Evolutionary conservation across 1,140 invertebrate species (phyloP), one percentile per base, ranked within the genome.

Genomic region (Orius laevigatus): DNA sequence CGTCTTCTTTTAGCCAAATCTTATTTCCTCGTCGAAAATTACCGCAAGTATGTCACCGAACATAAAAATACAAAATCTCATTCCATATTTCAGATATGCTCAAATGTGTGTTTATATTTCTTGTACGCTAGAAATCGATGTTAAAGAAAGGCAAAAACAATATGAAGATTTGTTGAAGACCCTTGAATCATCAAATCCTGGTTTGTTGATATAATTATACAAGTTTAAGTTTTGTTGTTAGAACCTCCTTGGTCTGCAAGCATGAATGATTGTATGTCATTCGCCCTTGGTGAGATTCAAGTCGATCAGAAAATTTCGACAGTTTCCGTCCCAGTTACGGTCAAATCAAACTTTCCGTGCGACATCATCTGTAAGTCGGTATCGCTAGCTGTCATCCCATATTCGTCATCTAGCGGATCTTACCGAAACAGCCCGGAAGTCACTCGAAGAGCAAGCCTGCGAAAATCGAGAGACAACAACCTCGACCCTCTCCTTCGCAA

Each of bases 1-100:
- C 72, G 84, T 50, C 63, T 88, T 3, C 78, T 91, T 57, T 66
- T 95, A n/a, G 84, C 86, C 0, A 72, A 81, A 41, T 92, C 87
- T 58, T 90, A 90, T 57, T 74, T 77, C 50, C 74, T 78, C 55
- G 79, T 86, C 66, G 72, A 74, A 3, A 84, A 92, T 60, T 67
- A 67, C 38, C 73, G 81, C 52, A 69, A 66, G 66, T 71, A 62
- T 49, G 41, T 25, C 8, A 4, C 25, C 59, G 42, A 48, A 20
- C 34, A 4, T 25, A 4, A 4, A 25, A 25, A 25, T 25, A 3
- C 3, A 25, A 25, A 25, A 25, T 25, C 47, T 46, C 36, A 46
- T 52, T 36, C 11, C n/a, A 34, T 45, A 9, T 38, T 48, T 46
- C 39, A 62, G 60, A 53, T 63, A 57, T 47, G 50, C 56, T n/a